Conservation (phyloP, 2,797 vertebrate species). For the Semaprochilodus insignis region DNA sequence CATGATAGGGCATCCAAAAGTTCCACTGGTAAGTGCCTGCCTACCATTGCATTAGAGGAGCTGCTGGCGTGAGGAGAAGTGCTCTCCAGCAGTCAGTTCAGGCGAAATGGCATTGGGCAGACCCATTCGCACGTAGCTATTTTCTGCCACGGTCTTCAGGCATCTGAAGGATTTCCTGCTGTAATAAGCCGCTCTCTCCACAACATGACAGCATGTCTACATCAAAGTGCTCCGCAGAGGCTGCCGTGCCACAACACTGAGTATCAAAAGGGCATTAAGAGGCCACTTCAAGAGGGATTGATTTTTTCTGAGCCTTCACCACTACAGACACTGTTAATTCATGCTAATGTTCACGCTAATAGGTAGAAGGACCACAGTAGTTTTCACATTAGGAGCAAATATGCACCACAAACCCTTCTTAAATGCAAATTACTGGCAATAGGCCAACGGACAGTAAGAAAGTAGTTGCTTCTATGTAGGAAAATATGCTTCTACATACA, state of each 20-base stretch:
- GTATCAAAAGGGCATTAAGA: slow-evolving; percentile 21
- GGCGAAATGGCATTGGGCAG: slow-evolving; percentile 35
- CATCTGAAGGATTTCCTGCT: slow-evolving; percentile 39
- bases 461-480: no score
- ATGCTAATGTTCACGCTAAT: slow-evolving; percentile 27
- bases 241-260: slow-evolving; percentile 30
- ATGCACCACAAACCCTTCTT: neutral
- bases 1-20: slow-evolving; percentile 24
- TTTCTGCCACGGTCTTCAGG: slow-evolving; percentile 16
- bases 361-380: neutral
- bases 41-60: slow-evolving; percentile 19
- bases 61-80: slow-evolving; percentile 34
- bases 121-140: slow-evolving; percentile 31
- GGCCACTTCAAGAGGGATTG: slow-evolving; percentile 25
- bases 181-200: slow-evolving; percentile 10
- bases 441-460: neutral
- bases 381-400: neutral
- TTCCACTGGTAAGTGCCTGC: slow-evolving; percentile 8
- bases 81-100: slow-evolving; percentile 36
- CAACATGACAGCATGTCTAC: slow-evolving; percentile 31
- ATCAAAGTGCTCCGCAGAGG: slow-evolving; percentile 40
- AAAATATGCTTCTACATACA: no score
- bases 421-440: neutral
- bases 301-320: slow-evolving; percentile 3
- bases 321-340: slow-evolving; percentile 25